phyloP scores from a whole-genome alignment of 2,888 invertebrate genomes.

The Ophion ventricosus region DNA sequence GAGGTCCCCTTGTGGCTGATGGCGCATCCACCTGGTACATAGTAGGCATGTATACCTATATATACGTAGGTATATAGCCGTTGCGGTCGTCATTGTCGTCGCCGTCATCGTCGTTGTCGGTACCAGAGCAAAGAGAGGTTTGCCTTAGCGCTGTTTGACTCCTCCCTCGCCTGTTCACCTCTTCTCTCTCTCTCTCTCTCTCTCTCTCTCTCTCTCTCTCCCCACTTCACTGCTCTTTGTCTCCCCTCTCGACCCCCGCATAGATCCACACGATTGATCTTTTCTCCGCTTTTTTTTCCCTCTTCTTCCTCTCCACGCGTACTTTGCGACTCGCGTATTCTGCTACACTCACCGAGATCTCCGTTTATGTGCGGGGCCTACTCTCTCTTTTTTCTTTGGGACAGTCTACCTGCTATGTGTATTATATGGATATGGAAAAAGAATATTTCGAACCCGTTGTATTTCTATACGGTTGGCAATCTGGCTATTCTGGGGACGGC shows the following conservation, averaged over 20 bases:
- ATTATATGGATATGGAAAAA: not conserved
- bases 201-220: constrained; percentile 64
- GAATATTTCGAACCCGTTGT: not conserved
- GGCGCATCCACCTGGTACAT: constrained; percentile 30
- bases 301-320: constrained; percentile 38
- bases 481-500: not conserved
- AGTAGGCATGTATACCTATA: constrained; percentile 17
- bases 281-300: constrained; percentile 48
- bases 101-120: constrained; percentile 61
- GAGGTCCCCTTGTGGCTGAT: constrained; percentile 34
- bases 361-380: constrained; percentile 27
- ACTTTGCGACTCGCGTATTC: constrained; percentile 44
- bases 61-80: constrained; percentile 11
- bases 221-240: constrained; percentile 66
- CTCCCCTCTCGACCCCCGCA: constrained; percentile 67
- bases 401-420: constrained; percentile 29
- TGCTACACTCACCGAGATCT: constrained; percentile 30
- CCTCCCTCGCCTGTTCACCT: constrained; percentile 74
- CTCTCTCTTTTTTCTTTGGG: constrained; percentile 49
- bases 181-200: constrained; percentile 66
- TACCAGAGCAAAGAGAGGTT: constrained; percentile 73
- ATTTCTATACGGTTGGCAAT: not conserved
- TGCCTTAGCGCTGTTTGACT: constrained; percentile 77
- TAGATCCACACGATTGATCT: constrained; percentile 67
- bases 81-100: constrained; percentile 28